Conservation (phyloP, 2,888 invertebrate genomes). For the Calephelis perditalis region DNA sequence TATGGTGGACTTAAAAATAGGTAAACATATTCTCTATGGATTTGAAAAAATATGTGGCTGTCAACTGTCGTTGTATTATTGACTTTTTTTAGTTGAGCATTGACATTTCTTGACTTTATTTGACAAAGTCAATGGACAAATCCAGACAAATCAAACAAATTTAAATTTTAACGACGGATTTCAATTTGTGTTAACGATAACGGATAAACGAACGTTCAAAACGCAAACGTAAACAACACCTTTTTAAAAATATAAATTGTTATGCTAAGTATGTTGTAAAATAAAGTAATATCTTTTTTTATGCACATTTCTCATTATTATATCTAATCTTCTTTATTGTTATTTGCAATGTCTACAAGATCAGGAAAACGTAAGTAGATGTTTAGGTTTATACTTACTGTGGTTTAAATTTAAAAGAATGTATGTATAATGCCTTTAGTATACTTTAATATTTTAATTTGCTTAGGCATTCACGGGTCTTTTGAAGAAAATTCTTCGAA, state of each 20-base stretch:
- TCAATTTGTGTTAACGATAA: background rate
- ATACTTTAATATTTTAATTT: slow-evolving; percentile 11
- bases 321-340: too few species aligned
- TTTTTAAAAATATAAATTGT: too few species aligned
- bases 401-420: background rate
- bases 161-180: slow-evolving; percentile 11
- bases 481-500: slow-evolving; percentile 38
- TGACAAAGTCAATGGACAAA: background rate
- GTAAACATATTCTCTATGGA: too few species aligned
- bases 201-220: too few species aligned
- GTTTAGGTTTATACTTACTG: too few species aligned
- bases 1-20: too few species aligned
- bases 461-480: slow-evolving; percentile 55
- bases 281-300: too few species aligned
- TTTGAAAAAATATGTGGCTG: too few species aligned
- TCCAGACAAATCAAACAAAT: background rate
- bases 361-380: slow-evolving; percentile 62
- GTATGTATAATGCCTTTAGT: background rate
- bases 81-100: background rate
- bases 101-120: background rate
- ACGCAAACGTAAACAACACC: too few species aligned
- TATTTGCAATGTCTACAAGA: slow-evolving; percentile 56
- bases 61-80: too few species aligned
- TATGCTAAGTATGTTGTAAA: too few species aligned
- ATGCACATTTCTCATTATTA: too few species aligned